These are phyloP conservation scores for Hirtodrosophila trivittata DNA, from an alignment of 2,888 invertebrate species.

Conservation along the genomic window DNA sequence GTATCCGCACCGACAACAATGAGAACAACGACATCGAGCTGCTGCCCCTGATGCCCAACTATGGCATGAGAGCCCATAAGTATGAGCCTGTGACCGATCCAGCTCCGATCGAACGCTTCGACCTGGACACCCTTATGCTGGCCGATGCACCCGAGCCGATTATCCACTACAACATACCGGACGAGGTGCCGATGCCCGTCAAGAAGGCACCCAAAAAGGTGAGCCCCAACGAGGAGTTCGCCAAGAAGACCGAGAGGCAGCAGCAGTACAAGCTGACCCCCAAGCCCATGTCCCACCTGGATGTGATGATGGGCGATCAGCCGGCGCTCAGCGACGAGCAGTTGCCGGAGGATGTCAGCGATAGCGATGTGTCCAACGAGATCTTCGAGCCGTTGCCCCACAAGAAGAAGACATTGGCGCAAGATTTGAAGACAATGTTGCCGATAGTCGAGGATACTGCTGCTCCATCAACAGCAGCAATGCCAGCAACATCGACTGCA, in stretches of 20 bases:
- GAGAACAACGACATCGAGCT: constrained; percentile 83
- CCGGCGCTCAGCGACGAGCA: constrained; percentile 65
- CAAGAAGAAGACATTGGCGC: constrained; percentile 80
- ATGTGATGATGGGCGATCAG: constrained; percentile 84
- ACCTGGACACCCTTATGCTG: constrained; percentile 82
- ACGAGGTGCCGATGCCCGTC: constrained; percentile 79
- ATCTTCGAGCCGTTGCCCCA: constrained; percentile 82
- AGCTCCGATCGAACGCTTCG: constrained; percentile 52
- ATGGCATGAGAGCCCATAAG: constrained; percentile 39
- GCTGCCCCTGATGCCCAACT: constrained; percentile 66
- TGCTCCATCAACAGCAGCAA: constrained; percentile 10
- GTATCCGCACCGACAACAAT: constrained; percentile 82
- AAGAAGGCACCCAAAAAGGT: constrained; percentile 81
- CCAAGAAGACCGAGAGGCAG: constrained; percentile 31
- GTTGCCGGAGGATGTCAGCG: constrained; percentile 58
- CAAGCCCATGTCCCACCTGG: constrained; percentile 48
- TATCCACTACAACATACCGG: constrained; percentile 68
- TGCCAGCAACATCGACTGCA: constrained; percentile 18
- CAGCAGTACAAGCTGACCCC: constrained; percentile 16
- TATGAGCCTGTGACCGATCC: constrained; percentile 48
- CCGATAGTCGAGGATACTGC: constrained; percentile 13
- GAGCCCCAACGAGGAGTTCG: constrained; percentile 49
- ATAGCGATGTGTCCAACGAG: constrained; percentile 80
- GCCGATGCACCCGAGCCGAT: constrained; percentile 72
- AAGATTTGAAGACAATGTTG: constrained; percentile 77